Conservation (phyloP, 1,140 invertebrate genomes). For the Hyles euphorbiae region DNA sequence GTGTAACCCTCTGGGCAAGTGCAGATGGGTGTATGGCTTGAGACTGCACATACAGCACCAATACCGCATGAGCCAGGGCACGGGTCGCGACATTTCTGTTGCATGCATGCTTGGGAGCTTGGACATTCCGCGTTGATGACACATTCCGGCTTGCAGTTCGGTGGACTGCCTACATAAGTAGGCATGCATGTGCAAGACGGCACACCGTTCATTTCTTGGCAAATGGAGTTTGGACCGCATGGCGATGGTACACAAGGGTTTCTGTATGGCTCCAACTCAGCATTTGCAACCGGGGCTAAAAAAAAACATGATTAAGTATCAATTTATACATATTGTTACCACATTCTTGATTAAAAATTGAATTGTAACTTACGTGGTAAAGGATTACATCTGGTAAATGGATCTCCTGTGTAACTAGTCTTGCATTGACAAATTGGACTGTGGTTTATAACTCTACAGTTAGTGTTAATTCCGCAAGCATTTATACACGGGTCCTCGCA, state of each 20-base stretch:
- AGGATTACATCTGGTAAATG: slow-evolving; percentile 80
- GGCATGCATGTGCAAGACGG: slow-evolving; percentile 82
- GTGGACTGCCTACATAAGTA: slow-evolving; percentile 82
- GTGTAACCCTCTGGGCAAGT: slow-evolving; percentile 81
- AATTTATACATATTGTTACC: slow-evolving; percentile 5
- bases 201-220: slow-evolving; percentile 77
- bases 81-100: slow-evolving; percentile 83
- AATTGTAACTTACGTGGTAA: slow-evolving; percentile 74
- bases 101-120: slow-evolving; percentile 80
- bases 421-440: slow-evolving; percentile 84
- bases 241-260: slow-evolving; percentile 85
- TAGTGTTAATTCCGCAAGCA: slow-evolving; percentile 80
- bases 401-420: slow-evolving; percentile 82
- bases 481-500: slow-evolving; percentile 81
- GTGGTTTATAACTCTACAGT: slow-evolving; percentile 82
- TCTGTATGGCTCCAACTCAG: slow-evolving; percentile 73
- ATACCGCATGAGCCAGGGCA: slow-evolving; percentile 83
- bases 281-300: slow-evolving; percentile 57
- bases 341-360: not conserved
- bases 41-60: slow-evolving; percentile 81
- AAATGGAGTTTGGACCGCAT: slow-evolving; percentile 83
- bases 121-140: slow-evolving; percentile 83
- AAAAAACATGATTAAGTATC: slow-evolving; percentile 20
- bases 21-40: slow-evolving; percentile 84
- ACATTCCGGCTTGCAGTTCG: slow-evolving; percentile 85